phyloP scores from a whole-genome alignment of 2,113 vertebrate genomes.

The Vulpes vulpes region DNA sequence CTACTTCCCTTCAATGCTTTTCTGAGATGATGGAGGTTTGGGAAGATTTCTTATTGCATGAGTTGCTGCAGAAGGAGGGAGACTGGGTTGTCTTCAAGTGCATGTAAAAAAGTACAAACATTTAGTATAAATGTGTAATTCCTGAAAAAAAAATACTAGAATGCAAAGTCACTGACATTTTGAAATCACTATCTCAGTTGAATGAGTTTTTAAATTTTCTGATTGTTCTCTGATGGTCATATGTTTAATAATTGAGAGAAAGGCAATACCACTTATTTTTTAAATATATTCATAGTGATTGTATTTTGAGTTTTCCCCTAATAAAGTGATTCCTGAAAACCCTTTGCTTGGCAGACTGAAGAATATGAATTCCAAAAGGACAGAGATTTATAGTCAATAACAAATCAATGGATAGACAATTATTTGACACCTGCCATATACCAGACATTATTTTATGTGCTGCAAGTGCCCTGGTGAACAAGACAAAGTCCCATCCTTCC shows the following conservation, averaged over 20 bases:
- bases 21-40: not conserved
- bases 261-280: not conserved
- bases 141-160: not conserved
- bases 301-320: constrained; percentile 3
- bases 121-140: not conserved
- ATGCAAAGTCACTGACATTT: not conserved
- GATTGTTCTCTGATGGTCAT: not conserved
- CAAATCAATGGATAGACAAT: not conserved
- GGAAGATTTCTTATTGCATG: not conserved
- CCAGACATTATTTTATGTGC: not conserved
- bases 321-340: constrained; percentile 12
- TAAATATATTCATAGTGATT: not conserved
- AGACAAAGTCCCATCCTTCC: not conserved
- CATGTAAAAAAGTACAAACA: not conserved
- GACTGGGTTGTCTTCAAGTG: not conserved
- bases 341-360: not conserved
- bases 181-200: not conserved
- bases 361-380: not conserved
- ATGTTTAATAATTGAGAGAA: constrained; percentile 12
- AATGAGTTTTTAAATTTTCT: constrained; percentile 7
- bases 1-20: fast-evolving
- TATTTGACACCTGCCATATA: not conserved
- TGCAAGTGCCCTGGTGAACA: not conserved
- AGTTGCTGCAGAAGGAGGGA: not conserved
- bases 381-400: not conserved